A percentile compares a stretch with the other conserved stretches of the same genome.
phyloP scores from a whole-genome alignment of 53 echinoderm and acorn worm genomes.

The Apostichopus leukothele region DNA sequence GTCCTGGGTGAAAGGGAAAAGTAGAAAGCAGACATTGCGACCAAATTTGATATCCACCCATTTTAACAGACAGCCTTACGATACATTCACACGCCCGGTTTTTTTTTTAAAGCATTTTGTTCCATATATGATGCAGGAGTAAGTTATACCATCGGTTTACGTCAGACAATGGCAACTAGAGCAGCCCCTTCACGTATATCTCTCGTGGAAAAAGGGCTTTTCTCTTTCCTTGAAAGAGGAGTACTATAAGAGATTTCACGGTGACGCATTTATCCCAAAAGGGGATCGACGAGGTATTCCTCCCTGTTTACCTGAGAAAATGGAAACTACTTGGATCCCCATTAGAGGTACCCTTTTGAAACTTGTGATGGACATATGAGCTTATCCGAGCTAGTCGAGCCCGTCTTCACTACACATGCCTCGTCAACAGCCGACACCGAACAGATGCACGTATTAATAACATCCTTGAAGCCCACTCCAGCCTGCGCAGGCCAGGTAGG shows the following conservation, averaged over 20 bases:
- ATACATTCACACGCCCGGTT: background rate
- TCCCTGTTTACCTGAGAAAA: background rate
- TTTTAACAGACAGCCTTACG: background rate
- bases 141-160: background rate
- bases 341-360: background rate
- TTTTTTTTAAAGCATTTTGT: background rate
- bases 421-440: conserved; percentile 17
- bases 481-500: background rate
- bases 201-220: background rate
- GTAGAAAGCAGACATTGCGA: background rate
- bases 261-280: background rate
- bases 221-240: background rate
- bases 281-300: background rate
- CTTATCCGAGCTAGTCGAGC: background rate
- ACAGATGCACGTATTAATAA: background rate
- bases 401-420: background rate
- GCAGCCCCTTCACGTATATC: background rate
- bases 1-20: no score
- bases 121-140: background rate
- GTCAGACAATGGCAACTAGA: background rate
- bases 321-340: background rate
- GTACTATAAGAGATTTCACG: background rate
- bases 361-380: conserved; percentile 20
- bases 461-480: conserved; percentile 25
- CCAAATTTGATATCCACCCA: background rate